A percentile compares a stretch with the other conserved stretches of the same genome.
Evolutionary conservation across 2,113 vertebrate species (phyloP).

Genomic region (Clarias batrachus): DNA sequence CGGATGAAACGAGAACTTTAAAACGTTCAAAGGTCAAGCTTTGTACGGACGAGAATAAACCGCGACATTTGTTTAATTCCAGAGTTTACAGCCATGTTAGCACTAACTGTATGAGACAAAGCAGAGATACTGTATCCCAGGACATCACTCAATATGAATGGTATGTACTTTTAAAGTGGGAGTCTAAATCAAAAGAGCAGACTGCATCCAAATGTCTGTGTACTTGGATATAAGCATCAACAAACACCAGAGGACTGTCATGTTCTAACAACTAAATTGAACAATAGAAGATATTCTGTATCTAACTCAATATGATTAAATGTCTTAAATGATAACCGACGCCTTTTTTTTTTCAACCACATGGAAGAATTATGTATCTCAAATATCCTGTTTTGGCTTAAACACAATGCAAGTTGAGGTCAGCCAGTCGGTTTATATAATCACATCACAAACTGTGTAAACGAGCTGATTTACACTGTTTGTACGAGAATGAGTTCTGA

Average conservation of each 20-base stretch:
- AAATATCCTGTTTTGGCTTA: neutral
- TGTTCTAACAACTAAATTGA: neutral
- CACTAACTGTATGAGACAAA: constrained; percentile 16
- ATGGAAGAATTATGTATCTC: neutral
- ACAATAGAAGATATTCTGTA: neutral
- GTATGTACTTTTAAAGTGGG: constrained; percentile 22
- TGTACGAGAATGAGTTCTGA: neutral
- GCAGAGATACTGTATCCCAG: constrained; percentile 12
- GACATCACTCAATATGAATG: neutral
- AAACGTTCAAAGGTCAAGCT: neutral
- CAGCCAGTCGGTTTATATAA: constrained; percentile 2
- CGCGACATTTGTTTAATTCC: constrained; percentile 11
- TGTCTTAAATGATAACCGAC: neutral
- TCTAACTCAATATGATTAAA: neutral
- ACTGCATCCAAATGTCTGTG: neutral
- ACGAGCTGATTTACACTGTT: neutral
- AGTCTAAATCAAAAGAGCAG: constrained; percentile 30
- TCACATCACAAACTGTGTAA: neutral
- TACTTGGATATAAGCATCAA: neutral
- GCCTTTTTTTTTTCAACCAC: neutral
- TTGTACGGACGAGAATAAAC: neutral
- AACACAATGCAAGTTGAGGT: neutral
- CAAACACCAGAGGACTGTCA: neutral
- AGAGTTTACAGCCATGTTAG: constrained; percentile 1
- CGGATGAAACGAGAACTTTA: neutral